phyloP scores from a whole-genome alignment of 64 coral and sea anemone species.

The Porites australiensis region DNA sequence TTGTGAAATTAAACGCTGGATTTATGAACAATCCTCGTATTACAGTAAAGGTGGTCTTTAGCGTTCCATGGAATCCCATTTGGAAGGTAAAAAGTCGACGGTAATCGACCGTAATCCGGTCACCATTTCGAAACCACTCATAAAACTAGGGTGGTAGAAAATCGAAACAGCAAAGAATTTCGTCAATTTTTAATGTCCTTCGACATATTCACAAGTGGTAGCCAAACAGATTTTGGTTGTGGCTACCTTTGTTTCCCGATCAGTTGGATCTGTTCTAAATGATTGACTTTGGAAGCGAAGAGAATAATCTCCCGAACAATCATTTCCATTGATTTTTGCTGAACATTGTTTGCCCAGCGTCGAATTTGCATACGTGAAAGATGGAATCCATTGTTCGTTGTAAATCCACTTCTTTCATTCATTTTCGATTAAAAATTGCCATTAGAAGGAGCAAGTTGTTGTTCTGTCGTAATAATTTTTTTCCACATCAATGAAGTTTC shows the following conservation, averaged over 20 bases:
- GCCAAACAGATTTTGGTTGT: neutral
- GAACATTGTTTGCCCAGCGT: constrained; percentile 15
- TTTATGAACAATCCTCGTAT: no score
- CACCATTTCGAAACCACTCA: neutral
- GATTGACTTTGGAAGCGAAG: constrained; percentile 33
- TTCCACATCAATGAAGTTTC: constrained; percentile 33
- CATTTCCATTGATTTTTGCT: neutral
- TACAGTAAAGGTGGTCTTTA: no score
- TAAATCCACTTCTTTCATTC: constrained; percentile 24
- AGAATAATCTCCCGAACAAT: constrained; percentile 5
- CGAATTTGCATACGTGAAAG: constrained; percentile 47
- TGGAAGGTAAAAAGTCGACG: neutral
- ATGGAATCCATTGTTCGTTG: constrained; percentile 39
- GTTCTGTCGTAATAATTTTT: constrained; percentile 4
- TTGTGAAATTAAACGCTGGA: no score
- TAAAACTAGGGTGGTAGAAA: neutral
- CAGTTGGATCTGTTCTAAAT: constrained; percentile 17
- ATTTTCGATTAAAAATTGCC: constrained; percentile 48
- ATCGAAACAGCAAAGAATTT: neutral
- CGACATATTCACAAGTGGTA: constrained; percentile 21
- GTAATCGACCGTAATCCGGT: neutral
- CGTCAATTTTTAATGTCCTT: constrained; percentile 40
- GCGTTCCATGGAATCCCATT: no score
- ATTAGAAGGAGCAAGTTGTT: constrained; percentile 8
- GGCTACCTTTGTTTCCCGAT: neutral